These are phyloP conservation scores for Thalassaphorura encarpata DNA, from an alignment of 1,140 invertebrate species.

Conservation along the genomic window DNA sequence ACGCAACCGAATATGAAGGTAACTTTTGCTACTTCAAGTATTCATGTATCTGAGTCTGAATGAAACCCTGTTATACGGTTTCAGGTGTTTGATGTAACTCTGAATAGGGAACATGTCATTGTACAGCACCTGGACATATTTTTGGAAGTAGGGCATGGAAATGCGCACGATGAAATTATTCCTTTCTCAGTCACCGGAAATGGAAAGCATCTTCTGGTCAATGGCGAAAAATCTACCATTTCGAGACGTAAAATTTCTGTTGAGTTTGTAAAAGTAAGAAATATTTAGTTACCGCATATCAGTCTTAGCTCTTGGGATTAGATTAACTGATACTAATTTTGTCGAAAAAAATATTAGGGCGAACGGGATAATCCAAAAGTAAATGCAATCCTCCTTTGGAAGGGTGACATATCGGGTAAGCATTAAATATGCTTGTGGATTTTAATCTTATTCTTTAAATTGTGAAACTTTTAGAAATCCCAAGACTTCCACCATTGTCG, in stretches of 20 bases:
- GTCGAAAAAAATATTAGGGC: constrained; percentile 46
- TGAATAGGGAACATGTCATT: constrained; percentile 86
- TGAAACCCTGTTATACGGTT: constrained; percentile 21
- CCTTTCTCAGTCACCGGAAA: constrained; percentile 61
- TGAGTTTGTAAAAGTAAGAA: constrained; percentile 69
- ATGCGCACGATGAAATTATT: constrained; percentile 88
- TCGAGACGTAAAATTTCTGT: constrained; percentile 70
- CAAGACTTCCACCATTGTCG: not conserved
- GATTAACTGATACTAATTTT: not conserved
- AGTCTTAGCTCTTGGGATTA: too few relatives aligned
- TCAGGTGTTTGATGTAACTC: constrained; percentile 78
- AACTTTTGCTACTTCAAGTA: constrained; percentile 9
- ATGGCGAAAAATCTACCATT: constrained; percentile 69
- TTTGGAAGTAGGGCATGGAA: constrained; percentile 76
- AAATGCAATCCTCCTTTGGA: constrained; percentile 54
- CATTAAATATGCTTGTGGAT: not conserved
- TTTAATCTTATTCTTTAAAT: too few relatives aligned
- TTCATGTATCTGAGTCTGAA: not conserved
- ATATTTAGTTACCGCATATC: not conserved
- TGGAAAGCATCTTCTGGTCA: constrained; percentile 13
- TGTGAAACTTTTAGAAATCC: not conserved
- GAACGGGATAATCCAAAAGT: constrained; percentile 93
- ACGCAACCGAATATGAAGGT: constrained; percentile 77
- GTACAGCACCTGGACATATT: constrained; percentile 86
- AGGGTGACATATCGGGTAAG: not conserved